Percentiles rank a stretch among this genome's conserved stretches.
phyloP scores from a whole-genome alignment of 2,113 vertebrate genomes.

The Anoplopoma fimbria region DNA sequence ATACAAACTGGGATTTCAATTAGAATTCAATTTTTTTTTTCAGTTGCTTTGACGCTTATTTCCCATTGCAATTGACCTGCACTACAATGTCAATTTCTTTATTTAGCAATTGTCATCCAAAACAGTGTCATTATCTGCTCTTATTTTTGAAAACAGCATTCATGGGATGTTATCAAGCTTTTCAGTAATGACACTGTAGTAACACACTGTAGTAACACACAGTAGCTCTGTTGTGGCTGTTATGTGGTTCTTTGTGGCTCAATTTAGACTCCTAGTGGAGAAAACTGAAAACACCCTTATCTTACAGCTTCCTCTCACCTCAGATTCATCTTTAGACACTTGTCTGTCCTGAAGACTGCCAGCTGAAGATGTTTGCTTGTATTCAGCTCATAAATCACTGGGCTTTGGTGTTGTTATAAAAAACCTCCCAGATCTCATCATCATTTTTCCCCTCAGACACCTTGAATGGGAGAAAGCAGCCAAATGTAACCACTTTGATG shows the following conservation, averaged over 20 bases:
- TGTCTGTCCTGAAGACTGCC: conserved; percentile 34
- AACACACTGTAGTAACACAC: neutral
- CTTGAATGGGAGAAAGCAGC: conserved; percentile 58
- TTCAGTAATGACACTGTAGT: neutral
- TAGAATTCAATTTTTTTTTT: neutral
- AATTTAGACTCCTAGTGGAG: conserved; percentile 53
- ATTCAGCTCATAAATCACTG: conserved; percentile 51
- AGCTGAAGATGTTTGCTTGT: conserved; percentile 12
- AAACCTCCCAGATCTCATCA: conserved; percentile 56
- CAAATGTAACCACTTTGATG: conserved; percentile 45
- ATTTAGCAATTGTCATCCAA: conserved; percentile 44
- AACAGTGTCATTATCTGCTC: conserved; percentile 33
- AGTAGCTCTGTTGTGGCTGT: neutral
- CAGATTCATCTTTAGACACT: conserved; percentile 13
- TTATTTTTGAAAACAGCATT: conserved; percentile 21
- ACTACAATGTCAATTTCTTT: conserved; percentile 31
- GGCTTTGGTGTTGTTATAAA: conserved; percentile 51
- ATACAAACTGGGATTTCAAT: neutral
- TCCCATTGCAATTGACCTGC: conserved; percentile 47
- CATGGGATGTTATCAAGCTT: neutral
- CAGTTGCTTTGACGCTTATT: conserved; percentile 57
- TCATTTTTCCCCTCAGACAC: conserved; percentile 81
- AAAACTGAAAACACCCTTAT: neutral
- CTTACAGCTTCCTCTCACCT: neutral
- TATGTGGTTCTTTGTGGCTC: conserved; percentile 22